Percentiles rank a stretch among this genome's conserved stretches.
Conservation (phyloP, 2,113 vertebrate genomes). For the Rutilus rutilus region DNA sequence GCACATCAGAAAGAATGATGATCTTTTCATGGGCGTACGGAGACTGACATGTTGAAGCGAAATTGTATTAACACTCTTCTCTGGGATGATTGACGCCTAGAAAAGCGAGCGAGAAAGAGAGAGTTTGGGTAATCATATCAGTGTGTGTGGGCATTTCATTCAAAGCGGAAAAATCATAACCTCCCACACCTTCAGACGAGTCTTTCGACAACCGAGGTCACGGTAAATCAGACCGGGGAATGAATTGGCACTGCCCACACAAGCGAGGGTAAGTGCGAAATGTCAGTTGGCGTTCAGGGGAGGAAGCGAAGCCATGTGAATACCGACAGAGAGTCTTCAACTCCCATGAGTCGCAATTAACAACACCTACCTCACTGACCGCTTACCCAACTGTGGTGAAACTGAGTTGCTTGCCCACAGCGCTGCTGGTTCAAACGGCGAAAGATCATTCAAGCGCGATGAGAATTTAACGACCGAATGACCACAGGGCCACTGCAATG, state of each 20-base stretch:
- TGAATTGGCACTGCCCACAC: neutral
- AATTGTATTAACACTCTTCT: constrained; percentile 57
- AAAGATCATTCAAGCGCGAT: constrained; percentile 10
- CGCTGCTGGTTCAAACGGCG: constrained; percentile 6
- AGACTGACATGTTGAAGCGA: constrained; percentile 37
- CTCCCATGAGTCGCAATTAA: constrained; percentile 66
- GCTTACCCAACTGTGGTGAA: constrained; percentile 37
- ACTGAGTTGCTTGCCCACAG: constrained; percentile 26
- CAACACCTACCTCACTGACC: constrained; percentile 58
- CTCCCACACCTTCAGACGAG: constrained; percentile 31
- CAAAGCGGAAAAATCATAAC: constrained; percentile 47
- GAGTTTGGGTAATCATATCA: constrained; percentile 57
- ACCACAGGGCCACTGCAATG: neutral
- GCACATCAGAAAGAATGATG: neutral
- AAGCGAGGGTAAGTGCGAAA: neutral
- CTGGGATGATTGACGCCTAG: constrained; percentile 58
- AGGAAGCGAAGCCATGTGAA: neutral
- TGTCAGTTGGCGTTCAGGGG: constrained; percentile 13
- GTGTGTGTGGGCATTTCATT: constrained; percentile 42
- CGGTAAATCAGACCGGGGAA: constrained; percentile 14
- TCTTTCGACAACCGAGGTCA: constrained; percentile 32
- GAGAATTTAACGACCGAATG: constrained; percentile 9
- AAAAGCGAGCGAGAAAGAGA: constrained; percentile 49
- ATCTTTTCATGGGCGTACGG: neutral
- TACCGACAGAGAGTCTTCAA: neutral